phyloP scores from a whole-genome alignment of 35 echinoderm and acorn worm species.

The Eucidaris tribuloides region DNA sequence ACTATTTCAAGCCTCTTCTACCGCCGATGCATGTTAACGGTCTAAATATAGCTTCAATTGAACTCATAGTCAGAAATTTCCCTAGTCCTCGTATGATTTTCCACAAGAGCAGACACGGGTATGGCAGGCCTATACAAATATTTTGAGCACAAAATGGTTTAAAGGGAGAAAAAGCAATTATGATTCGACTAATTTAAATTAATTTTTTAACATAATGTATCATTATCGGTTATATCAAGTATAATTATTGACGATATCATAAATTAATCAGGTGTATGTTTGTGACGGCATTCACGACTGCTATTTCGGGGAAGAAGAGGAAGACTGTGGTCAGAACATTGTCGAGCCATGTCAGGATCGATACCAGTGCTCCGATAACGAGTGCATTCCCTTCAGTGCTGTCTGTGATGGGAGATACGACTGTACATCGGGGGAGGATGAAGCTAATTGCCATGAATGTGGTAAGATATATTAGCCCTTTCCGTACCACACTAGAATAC shows the following conservation, averaged over 20 bases:
- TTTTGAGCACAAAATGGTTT: background rate
- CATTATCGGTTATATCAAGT: background rate
- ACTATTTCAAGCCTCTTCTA: too few species aligned
- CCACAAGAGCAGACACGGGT: background rate
- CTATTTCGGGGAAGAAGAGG: background rate
- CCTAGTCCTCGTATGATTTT: background rate
- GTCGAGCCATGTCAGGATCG: too few species aligned
- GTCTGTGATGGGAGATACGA: background rate
- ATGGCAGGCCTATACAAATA: background rate
- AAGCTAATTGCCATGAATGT: background rate
- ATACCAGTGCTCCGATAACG: background rate
- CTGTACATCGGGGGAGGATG: background rate
- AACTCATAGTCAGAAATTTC: too few species aligned
- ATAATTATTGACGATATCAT: background rate
- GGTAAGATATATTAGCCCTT: background rate
- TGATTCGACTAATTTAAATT: background rate
- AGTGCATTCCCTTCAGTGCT: background rate
- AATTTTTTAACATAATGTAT: background rate
- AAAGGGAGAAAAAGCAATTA: background rate
- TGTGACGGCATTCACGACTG: constrained; percentile 6
- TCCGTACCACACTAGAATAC: background rate
- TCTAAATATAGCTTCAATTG: too few species aligned
- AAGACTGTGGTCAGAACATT: background rate
- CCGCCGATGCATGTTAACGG: too few species aligned
- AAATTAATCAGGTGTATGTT: background rate